Evolutionary conservation across 2,113 vertebrate genomes (phyloP).

Genomic region (Erpornis zantholeuca): DNA sequence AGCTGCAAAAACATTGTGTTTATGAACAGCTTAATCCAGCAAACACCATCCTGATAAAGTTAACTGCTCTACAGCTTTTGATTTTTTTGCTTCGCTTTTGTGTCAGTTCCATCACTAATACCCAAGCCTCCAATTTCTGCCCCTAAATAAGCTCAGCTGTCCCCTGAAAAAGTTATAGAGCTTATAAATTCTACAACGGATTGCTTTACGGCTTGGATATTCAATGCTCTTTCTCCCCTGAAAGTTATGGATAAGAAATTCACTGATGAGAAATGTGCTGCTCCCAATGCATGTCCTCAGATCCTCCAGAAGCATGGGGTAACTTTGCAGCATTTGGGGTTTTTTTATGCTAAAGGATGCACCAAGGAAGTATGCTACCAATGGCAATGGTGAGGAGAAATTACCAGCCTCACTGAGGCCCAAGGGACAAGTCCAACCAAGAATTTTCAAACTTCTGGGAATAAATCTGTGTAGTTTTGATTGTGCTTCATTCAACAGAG

Average conservation of each 20-base stretch:
- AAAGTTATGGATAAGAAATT: neutral
- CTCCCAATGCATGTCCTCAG: neutral
- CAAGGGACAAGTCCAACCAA: neutral
- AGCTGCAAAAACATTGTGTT: slow-evolving; percentile 2
- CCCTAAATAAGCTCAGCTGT: neutral
- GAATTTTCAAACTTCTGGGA: neutral
- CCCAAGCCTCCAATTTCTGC: neutral
- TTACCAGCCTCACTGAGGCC: neutral
- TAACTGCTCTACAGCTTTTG: neutral
- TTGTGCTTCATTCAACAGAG: neutral
- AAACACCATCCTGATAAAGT: neutral
- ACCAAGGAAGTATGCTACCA: rapidly evolving
- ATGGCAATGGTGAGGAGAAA: neutral
- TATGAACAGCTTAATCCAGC: slow-evolving; percentile 12
- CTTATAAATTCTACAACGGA: neutral
- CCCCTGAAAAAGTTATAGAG: neutral
- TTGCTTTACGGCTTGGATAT: neutral
- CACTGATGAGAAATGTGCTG: neutral
- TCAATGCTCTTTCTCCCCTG: neutral
- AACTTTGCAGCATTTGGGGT: neutral
- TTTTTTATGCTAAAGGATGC: neutral
- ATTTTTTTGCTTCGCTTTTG: neutral
- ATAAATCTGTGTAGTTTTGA: neutral
- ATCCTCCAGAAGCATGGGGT: rapidly evolving
- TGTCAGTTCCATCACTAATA: neutral